Percentiles rank a stretch among this genome's conserved stretches.
Conservation (phyloP, 2,113 vertebrate genomes). For the Rafetus swinhoei region DNA sequence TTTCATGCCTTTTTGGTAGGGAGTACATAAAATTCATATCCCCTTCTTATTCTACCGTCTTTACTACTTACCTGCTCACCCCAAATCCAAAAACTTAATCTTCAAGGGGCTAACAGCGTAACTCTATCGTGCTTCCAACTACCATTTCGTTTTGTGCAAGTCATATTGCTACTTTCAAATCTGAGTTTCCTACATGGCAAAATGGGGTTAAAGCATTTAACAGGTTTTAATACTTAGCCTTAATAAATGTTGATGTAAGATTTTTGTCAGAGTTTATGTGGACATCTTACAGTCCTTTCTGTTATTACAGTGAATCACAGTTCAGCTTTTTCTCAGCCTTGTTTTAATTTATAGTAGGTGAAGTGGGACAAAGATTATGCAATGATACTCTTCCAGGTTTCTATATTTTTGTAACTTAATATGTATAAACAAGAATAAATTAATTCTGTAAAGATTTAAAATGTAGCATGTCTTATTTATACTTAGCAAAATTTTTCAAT, state of each 20-base stretch:
- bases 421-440: neutral
- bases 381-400: neutral
- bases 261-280: neutral
- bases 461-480: neutral
- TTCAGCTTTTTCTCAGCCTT: neutral
- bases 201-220: neutral
- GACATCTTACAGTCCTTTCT: neutral
- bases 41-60: neutral
- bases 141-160: neutral
- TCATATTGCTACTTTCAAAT: neutral
- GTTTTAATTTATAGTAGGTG: neutral
- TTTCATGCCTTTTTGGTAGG: neutral
- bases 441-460: neutral
- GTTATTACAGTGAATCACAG: neutral
- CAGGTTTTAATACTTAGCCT: neutral
- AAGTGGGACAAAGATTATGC: neutral
- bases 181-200: neutral
- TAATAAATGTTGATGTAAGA: neutral
- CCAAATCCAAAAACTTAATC: neutral
- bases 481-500: neutral
- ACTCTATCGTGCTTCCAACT: neutral
- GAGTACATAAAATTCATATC: neutral
- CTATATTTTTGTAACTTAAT: neutral
- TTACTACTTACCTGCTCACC: neutral
- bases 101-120: neutral